Evolutionary conservation across 2,113 vertebrate species (phyloP).

Genomic region (Gadus chalcogrammus): DNA sequence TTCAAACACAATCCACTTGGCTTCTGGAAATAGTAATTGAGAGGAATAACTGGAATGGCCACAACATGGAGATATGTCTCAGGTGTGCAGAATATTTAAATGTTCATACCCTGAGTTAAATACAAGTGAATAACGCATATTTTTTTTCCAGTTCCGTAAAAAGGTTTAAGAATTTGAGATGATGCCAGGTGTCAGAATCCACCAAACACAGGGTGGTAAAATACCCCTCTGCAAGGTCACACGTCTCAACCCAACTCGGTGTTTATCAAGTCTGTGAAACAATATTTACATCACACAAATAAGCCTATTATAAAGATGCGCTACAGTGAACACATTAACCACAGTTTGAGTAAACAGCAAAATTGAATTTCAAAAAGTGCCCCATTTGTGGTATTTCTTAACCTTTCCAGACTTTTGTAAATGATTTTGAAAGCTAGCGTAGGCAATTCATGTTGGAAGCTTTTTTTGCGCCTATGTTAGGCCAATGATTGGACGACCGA

Average conservation of each 20-base stretch:
- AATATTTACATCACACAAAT: slow-evolving; percentile 44
- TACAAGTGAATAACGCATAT: slow-evolving; percentile 47
- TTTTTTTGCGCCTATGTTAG: no score
- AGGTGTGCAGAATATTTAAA: slow-evolving; percentile 18
- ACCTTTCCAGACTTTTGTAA: not conserved
- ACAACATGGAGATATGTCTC: slow-evolving; percentile 17
- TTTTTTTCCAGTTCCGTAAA: slow-evolving; percentile 32
- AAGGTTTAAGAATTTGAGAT: slow-evolving; percentile 14
- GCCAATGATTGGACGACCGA: no score
- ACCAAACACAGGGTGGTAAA: slow-evolving; percentile 18
- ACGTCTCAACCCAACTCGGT: no score
- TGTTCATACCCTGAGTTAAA: slow-evolving; percentile 68
- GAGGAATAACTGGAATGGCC: slow-evolving; percentile 3
- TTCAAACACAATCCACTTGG: not conserved
- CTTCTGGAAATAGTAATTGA: slow-evolving; percentile 9
- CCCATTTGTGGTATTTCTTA: not conserved
- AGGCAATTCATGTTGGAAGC: no score
- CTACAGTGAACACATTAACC: slow-evolving; percentile 1
- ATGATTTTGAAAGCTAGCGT: no score
- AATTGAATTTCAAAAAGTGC: slow-evolving; percentile 11
- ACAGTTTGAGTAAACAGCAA: not conserved
- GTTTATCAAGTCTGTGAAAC: slow-evolving; percentile 22
- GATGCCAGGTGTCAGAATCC: slow-evolving; percentile 21
- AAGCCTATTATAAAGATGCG: not conserved
- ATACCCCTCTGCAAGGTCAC: not conserved